Evolutionary conservation across 2,113 vertebrate genomes (phyloP).

Genomic region (Mormyrus iriodes): DNA sequence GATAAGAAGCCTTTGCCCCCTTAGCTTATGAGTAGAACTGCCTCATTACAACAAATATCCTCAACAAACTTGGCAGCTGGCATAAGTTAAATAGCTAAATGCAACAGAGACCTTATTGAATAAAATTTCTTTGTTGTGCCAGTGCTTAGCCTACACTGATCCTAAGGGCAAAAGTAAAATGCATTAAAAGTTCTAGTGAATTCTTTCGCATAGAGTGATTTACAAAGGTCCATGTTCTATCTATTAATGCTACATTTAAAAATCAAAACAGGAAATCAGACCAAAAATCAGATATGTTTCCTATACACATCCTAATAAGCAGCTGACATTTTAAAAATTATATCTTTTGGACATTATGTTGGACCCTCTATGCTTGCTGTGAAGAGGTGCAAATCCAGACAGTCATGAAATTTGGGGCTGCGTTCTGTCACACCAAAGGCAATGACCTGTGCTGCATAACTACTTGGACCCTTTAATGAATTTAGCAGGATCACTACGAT

Average conservation of each 20-base stretch:
- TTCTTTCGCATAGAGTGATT: not conserved
- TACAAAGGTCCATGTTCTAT: not conserved
- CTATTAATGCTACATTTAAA: not conserved
- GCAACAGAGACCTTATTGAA: not conserved
- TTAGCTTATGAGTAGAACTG: too few species aligned
- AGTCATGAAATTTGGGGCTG: not conserved
- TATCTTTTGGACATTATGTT: not conserved
- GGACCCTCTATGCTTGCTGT: not conserved
- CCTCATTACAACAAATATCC: not conserved
- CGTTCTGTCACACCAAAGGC: not conserved
- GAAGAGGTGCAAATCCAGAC: not conserved
- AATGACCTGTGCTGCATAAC: not conserved
- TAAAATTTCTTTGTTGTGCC: not conserved
- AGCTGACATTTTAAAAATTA: not conserved
- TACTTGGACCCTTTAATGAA: not conserved
- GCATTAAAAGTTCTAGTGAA: not conserved
- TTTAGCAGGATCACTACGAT: not conserved
- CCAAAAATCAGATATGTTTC: not conserved
- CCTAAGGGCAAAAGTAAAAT: not conserved
- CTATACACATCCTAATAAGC: not conserved
- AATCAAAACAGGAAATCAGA: not conserved
- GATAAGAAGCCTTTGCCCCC: too few species aligned
- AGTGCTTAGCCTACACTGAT: not conserved
- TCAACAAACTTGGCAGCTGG: not conserved
- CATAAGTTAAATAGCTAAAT: not conserved